Evolutionary conservation across 2,113 vertebrate species (phyloP).

Genomic region (Naja naja): DNA sequence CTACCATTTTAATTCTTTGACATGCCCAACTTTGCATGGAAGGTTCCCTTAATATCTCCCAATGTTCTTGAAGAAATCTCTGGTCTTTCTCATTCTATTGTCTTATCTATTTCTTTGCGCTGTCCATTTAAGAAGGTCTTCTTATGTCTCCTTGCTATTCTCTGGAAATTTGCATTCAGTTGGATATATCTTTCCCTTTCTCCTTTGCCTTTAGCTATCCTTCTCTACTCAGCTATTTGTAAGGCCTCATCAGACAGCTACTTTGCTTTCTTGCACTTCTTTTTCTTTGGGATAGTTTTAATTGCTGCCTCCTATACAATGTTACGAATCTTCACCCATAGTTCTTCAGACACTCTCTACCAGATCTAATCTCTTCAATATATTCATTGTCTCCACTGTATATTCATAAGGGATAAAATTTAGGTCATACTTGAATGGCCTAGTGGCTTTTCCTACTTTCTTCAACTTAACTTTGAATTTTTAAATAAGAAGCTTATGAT

Average conservation of each 20-base stretch:
- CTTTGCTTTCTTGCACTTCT: neutral
- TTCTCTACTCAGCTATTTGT: neutral
- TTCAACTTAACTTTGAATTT: neutral
- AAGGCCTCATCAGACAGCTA: neutral
- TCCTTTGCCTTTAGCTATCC: neutral
- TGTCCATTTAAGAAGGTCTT: neutral
- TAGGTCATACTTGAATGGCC: neutral
- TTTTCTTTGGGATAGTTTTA: neutral
- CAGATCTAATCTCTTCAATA: neutral
- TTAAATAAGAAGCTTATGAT: neutral
- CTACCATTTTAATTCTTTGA: neutral
- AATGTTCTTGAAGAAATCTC: neutral
- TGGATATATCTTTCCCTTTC: neutral
- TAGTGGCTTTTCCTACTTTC: neutral
- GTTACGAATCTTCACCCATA: neutral
- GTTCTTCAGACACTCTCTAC: neutral
- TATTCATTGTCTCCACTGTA: neutral
- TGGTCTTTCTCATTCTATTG: neutral
- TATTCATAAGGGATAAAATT: neutral
- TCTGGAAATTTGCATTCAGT: neutral
- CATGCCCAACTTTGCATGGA: neutral
- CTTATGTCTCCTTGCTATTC: neutral
- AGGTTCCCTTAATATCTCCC: neutral
- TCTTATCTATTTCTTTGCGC: neutral
- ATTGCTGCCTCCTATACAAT: neutral